Base-by-base conservation (phyloP, 2,888 invertebrate genomes). In the Dastarcus helophoroides region DNA sequence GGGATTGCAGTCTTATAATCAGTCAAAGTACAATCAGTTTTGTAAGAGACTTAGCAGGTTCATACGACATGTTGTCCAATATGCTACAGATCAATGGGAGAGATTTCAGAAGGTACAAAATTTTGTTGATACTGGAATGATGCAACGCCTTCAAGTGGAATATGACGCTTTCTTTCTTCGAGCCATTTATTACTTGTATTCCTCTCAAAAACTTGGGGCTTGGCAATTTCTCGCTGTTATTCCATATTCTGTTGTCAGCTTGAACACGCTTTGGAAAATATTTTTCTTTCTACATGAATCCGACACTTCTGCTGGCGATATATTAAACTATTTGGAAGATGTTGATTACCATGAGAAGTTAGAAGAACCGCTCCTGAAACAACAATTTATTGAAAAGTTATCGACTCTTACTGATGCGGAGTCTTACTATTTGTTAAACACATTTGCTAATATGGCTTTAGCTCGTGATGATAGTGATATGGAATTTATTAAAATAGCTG, bases 181-280 rank as follows among this genome's bases (percentile, higher is more conserved):
- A 30, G 74, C 81, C 2, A 76, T 76, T 17, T 66, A 72, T 33
- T 75, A 71, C 41, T 72, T 85, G 33, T 78, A 80, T 50, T 69
- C 73, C 2, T 76, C 79, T 0, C 73, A 76, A 26, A 76, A 76
- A 50, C 64, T 80, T 37, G 80, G 81, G 5, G 77, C 81, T 2
- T 82, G 84, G 79, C 84, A 86, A 55, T 85, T 83, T 61, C 69
- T 85, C 43, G 78, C 82, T 8, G 75, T 78, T 11, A 65, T 84
- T 42, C 83, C 85, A 0, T 81, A 75, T 48, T 62, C 67, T 37
- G 61, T 67, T 26, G 66, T 79, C 14, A 69, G 75, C 6, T 51
- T 65, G 1, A 57, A 61, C 26, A 68, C 70, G 3, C 51, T 76
- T n/a, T 79, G 78, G 78, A 69, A 69, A 47, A 64, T 79, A 33